phyloP scores from a whole-genome alignment of 2,113 vertebrate genomes.

The Chauna torquata region DNA sequence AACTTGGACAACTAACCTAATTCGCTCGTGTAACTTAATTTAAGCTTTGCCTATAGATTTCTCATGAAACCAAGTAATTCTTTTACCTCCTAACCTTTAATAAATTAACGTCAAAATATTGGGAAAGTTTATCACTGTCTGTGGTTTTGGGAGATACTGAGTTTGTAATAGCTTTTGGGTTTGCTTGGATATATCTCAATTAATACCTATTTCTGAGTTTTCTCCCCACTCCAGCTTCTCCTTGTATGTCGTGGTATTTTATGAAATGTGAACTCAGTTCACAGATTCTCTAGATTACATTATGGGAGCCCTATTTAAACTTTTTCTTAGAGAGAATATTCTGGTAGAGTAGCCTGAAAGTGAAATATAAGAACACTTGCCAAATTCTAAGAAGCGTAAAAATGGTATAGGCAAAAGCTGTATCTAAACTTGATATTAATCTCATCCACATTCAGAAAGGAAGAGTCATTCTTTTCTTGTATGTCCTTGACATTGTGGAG shows the following conservation, averaged over 20 bases:
- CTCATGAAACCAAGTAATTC: background rate
- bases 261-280: background rate
- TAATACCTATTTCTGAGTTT: background rate
- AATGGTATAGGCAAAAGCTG: background rate
- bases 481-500: background rate
- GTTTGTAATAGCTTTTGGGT: background rate
- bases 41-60: background rate
- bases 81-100: background rate
- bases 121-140: background rate
- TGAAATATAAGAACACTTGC: background rate
- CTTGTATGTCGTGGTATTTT: background rate
- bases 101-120: background rate
- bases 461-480: background rate
- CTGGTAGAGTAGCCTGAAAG: background rate
- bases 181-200: background rate
- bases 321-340: background rate
- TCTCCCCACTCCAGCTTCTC: background rate
- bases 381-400: background rate
- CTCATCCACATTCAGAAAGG: background rate
- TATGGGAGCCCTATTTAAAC: background rate
- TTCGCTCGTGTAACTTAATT: background rate
- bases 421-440: background rate
- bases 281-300: background rate
- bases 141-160: background rate
- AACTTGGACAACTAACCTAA: conserved; percentile 53